Conservation (phyloP, 2,113 vertebrate species). For the Aramus guarauna region DNA sequence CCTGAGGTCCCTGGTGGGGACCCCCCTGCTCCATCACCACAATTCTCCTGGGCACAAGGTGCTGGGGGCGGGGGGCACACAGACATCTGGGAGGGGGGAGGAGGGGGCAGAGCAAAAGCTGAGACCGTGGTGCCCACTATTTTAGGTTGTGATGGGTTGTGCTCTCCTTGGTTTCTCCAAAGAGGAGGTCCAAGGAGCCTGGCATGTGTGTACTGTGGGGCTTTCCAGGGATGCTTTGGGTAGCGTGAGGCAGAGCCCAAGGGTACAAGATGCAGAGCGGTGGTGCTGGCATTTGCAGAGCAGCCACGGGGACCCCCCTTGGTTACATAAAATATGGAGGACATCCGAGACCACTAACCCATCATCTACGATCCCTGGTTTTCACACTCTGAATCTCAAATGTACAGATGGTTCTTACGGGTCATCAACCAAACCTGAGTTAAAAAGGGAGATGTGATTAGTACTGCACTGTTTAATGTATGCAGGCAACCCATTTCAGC, state of each 20-base stretch:
- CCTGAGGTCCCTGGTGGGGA: accelerated
- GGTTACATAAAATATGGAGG: neutral
- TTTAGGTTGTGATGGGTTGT: neutral
- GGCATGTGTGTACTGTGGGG: neutral
- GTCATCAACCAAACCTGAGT: neutral
- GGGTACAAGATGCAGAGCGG: neutral
- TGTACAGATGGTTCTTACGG: neutral
- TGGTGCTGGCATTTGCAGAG: neutral
- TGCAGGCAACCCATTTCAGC: constrained; percentile 6
- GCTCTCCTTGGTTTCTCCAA: neutral
- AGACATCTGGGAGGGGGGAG: neutral
- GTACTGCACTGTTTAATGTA: neutral
- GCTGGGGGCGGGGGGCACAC: accelerated
- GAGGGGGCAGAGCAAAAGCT: neutral
- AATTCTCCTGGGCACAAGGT: neutral
- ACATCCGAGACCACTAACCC: neutral
- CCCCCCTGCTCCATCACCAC: neutral
- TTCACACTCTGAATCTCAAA: neutral
- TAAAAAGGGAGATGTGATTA: neutral
- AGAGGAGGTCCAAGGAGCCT: neutral
- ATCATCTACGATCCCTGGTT: neutral
- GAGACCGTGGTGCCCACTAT: neutral
- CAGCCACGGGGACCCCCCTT: neutral
- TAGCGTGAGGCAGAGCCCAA: neutral
- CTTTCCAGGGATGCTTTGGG: neutral